Evolutionary conservation across 2,113 vertebrate genomes (phyloP).

Genomic region (Scomber japonicus): DNA sequence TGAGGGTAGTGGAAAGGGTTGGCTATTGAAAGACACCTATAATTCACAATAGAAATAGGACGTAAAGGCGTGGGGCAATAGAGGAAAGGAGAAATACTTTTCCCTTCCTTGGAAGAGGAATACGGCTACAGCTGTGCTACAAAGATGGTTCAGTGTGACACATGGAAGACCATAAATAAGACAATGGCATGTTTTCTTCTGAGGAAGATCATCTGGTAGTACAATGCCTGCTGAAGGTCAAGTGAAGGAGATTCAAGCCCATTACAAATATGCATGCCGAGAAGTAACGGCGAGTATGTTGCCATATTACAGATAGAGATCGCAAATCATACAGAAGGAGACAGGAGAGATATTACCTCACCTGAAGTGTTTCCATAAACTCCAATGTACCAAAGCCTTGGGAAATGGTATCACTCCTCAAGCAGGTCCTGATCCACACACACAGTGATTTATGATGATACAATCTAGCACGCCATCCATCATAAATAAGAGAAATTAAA

Average conservation of each 20-base stretch:
- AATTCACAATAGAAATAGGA: constrained; percentile 50
- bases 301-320: constrained; percentile 59
- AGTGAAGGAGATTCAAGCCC: constrained; percentile 71
- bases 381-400: constrained; percentile 76
- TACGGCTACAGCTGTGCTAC: constrained; percentile 40
- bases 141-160: constrained; percentile 67
- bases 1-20: constrained; percentile 38
- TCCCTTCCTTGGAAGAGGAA: constrained; percentile 67
- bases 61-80: constrained; percentile 8
- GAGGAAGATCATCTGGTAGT: constrained; percentile 39
- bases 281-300: constrained; percentile 52
- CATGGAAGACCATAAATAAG: constrained; percentile 77
- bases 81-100: constrained; percentile 38
- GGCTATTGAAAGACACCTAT: constrained; percentile 63
- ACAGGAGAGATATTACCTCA: constrained; percentile 79
- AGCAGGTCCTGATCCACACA: constrained; percentile 67
- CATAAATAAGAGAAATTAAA: constrained; percentile 70
- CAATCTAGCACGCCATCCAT: constrained; percentile 67
- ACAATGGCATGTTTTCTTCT: constrained; percentile 79
- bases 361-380: constrained; percentile 81
- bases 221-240: constrained; percentile 65
- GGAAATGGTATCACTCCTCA: constrained; percentile 70
- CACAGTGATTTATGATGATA: constrained; percentile 70
- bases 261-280: constrained; percentile 38
- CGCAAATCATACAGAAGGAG: constrained; percentile 78